These are phyloP conservation scores for Sciurus niger DNA, from an alignment of 2,113 vertebrate species.

Conservation along the genomic window DNA sequence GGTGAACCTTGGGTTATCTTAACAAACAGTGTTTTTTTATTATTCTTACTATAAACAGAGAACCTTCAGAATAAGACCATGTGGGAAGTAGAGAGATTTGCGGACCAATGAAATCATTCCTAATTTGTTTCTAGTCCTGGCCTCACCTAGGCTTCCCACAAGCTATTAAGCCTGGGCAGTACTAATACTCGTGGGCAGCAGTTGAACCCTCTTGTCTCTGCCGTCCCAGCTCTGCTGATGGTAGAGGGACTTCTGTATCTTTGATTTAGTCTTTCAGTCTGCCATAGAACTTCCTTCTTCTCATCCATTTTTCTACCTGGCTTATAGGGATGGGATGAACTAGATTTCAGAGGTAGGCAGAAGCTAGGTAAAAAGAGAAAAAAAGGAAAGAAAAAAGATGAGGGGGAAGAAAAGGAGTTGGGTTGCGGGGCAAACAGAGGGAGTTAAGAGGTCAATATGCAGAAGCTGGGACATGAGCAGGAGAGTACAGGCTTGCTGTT, in stretches of 20 bases:
- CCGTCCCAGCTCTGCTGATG: neutral
- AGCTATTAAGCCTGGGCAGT: neutral
- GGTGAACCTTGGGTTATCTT: neutral
- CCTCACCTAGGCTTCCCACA: neutral
- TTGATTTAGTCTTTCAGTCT: neutral
- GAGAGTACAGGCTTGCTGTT: neutral
- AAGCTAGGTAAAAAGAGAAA: neutral
- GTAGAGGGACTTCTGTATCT: neutral
- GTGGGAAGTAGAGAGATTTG: conserved; percentile 3
- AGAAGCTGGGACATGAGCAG: neutral
- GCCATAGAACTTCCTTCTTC: neutral
- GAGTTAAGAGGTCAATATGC: neutral
- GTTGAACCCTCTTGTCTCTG: neutral
- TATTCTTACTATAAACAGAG: conserved; percentile 5
- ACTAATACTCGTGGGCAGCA: neutral
- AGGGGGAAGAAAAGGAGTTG: neutral
- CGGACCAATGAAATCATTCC: neutral
- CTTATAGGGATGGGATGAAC: neutral
- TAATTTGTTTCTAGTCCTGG: conserved; percentile 23
- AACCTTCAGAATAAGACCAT: conserved; percentile 41
- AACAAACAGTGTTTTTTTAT: neutral
- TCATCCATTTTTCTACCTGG: neutral
- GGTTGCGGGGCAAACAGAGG: neutral
- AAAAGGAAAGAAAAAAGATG: neutral
- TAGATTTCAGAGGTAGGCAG: neutral